Evolutionary conservation across 2,113 vertebrate species (phyloP), one percentile per base, ranked within the genome.

Genomic region (Hylia prasina): DNA sequence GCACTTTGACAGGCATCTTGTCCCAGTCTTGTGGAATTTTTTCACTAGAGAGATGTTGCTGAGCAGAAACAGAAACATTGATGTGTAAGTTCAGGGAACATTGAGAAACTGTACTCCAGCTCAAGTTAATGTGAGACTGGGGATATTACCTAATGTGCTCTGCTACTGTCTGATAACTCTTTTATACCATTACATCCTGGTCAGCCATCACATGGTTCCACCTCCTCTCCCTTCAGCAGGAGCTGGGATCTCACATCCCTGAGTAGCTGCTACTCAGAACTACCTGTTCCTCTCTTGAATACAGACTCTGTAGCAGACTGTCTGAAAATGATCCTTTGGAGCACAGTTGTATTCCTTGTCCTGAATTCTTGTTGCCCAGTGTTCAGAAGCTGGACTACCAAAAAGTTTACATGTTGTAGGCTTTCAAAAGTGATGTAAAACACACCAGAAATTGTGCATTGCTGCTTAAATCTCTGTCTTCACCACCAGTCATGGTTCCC

Each of bases 21-120:
- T 99, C 98, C 99, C 99, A 99, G 60, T 98, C 98, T 30, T 98
- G 97, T 54, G 98, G 98, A 79, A 99, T 96, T n/a, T 98, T 97
- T 95, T 99, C 99, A 22, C 99, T 99, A 83, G 98, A 87, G 75
- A 98, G 93, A 69, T 99, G 98, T 73, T 98, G 97, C 99, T 99
- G 90, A 90, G 39, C 82, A 96, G 89, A 92, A 93, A 93, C 42
- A 96, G 45, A 92, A 90, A 89, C 33, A 76, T 21, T 66, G n/a
- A 35, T 82, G 33, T 93, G 48, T 91, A 56, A 87, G 31, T 48
- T 22, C 58, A 37, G 42, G 54, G 48, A 68, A 13, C 45, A 45
- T 3, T 57, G 58, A 71, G 80, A 87, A 94, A 64, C 17, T 30
- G 4, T 31, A 13, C 54, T 80, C 27, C 27, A 47, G 56, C 42